Base-by-base conservation (phyloP, 2,797 vertebrate genomes). In the Benthosema pterotum region DNA sequence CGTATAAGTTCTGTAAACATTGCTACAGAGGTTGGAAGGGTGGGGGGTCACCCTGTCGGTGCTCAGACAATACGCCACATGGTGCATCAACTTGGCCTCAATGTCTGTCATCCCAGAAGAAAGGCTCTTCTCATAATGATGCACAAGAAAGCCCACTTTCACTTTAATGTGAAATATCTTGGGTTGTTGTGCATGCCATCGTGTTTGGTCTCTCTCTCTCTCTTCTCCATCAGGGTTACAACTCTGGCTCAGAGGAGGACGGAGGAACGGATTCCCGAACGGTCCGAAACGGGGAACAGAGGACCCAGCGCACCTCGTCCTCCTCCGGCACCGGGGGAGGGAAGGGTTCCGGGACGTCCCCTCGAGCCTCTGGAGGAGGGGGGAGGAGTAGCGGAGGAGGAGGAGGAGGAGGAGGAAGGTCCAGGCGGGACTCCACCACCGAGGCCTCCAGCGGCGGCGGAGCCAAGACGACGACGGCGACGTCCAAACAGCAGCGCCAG, bases 171-270 rank as follows among this genome's bases (percentile, higher is more conserved):
- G n/a, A n/a, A n/a, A n/a, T n/a, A n/a, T n/a, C n/a, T n/a, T n/a
- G n/a, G n/a, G n/a, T n/a, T n/a, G n/a, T n/a, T n/a, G n/a, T n/a
- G n/a, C n/a, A n/a, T n/a, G n/a, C n/a, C n/a, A n/a, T n/a, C n/a
- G n/a, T n/a, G n/a, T n/a, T n/a, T n/a, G n/a, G n/a, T n/a, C n/a
- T n/a, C n/a, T n/a, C n/a, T n/a, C n/a, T n/a, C n/a, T n/a, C n/a
- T n/a, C n/a, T n/a, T n/a, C n/a, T n/a, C n/a, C n/a, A n/a, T n/a
- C 98, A 99, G 87, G 98, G 98, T 32, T 99, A 98, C 67, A 97
- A 98, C 84, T 98, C 97, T 16, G 97, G 96, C 67, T 99, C 98
- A 0, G 98, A 99, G 86, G 97, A 98, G 80, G 98, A 98, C 46
- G 95, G 93, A 98, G 80, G 97, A 98, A 95, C 93, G 3, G 96